Evolutionary conservation across 2,888 invertebrate genomes (phyloP).

Genomic region (Eupithecia pulchellata): DNA sequence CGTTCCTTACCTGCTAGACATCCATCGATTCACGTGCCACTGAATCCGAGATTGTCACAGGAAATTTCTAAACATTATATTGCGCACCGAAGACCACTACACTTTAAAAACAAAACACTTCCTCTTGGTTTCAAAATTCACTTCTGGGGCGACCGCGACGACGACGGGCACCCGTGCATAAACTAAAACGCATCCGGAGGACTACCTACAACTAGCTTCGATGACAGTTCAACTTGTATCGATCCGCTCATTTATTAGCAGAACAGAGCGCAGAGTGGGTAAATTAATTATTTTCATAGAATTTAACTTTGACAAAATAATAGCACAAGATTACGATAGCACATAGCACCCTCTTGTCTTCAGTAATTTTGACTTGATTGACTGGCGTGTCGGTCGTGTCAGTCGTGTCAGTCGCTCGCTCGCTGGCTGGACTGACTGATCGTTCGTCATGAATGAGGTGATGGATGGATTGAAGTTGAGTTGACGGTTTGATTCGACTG

Average conservation of each 20-base stretch:
- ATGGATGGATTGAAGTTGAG: background rate
- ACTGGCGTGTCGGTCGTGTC: background rate
- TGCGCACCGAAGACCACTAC: slow-evolving; percentile 19
- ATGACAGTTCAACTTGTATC: background rate
- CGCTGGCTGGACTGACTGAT: too few species aligned
- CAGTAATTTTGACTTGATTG: slow-evolving; percentile 16
- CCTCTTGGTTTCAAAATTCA: slow-evolving; percentile 54
- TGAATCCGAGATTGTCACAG: slow-evolving; percentile 36
- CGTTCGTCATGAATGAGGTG: background rate
- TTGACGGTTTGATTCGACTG: too few species aligned
- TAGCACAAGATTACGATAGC: background rate
- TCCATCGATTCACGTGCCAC: slow-evolving; percentile 61
- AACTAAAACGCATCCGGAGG: slow-evolving; percentile 25
- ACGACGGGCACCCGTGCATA: slow-evolving; percentile 23
- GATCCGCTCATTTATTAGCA: slow-evolving; percentile 5
- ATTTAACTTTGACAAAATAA: background rate
- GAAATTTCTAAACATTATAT: slow-evolving; percentile 31
- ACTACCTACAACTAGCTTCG: background rate
- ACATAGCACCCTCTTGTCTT: background rate
- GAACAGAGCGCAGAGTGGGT: background rate
- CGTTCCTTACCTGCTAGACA: slow-evolving; percentile 68
- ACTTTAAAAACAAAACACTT: slow-evolving; percentile 46
- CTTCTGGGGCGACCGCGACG: slow-evolving; percentile 56
- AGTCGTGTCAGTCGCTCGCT: too few species aligned
- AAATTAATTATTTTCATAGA: background rate